phyloP scores from a whole-genome alignment of 2,113 vertebrate genomes.

The Grammomys dolichurus region DNA sequence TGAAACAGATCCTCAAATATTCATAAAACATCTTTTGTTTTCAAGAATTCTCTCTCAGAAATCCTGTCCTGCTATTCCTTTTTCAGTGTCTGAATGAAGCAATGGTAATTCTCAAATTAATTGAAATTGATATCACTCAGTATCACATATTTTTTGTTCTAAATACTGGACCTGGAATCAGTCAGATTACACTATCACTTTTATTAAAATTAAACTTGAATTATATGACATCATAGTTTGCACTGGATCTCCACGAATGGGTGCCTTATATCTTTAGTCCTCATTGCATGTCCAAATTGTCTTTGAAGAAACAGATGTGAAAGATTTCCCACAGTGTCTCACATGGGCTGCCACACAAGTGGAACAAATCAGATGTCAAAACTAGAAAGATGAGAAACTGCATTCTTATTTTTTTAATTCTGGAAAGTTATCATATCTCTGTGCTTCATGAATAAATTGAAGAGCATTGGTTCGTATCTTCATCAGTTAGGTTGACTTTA shows the following conservation, averaged over 20 bases:
- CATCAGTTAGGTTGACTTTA: neutral
- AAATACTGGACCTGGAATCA: neutral
- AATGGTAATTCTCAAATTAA: neutral
- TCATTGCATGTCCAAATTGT: neutral
- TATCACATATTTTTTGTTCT: neutral
- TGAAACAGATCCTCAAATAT: neutral
- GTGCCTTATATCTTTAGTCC: neutral
- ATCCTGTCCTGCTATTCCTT: neutral
- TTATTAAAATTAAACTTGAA: neutral
- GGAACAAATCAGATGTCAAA: neutral
- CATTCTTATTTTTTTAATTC: neutral
- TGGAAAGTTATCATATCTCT: neutral
- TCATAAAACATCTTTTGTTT: neutral
- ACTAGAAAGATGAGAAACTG: neutral
- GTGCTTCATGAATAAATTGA: slow-evolving; percentile 8
- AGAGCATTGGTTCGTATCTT: neutral
- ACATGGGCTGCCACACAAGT: neutral
- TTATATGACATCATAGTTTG: neutral
- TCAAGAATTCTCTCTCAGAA: neutral
- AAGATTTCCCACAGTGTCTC: neutral
- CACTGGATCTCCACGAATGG: neutral
- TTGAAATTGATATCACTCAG: neutral
- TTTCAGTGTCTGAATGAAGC: neutral
- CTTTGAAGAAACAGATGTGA: neutral
- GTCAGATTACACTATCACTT: neutral